Evolutionary conservation across 92 coral and sea anemone species (phyloP).

Genomic region (Phymanthus crucifer): DNA sequence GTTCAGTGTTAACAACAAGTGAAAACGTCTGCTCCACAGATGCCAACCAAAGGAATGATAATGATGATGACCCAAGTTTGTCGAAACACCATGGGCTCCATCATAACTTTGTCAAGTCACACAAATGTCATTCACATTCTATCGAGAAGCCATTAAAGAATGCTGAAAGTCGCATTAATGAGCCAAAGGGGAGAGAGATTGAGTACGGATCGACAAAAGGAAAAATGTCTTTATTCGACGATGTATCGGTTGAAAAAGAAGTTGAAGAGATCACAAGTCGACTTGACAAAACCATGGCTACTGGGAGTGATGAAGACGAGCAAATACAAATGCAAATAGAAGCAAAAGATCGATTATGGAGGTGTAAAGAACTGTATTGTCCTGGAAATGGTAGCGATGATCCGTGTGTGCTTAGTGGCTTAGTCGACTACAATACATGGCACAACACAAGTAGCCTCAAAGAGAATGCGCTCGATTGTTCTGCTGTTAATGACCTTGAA

Average conservation of each 20-base stretch:
- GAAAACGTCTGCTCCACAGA: constrained; percentile 23
- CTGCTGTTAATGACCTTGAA: background rate
- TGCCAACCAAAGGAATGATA: constrained; percentile 17
- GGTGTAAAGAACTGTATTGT: constrained; percentile 10
- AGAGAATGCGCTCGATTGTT: constrained; percentile 8
- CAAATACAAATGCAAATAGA: constrained; percentile 32
- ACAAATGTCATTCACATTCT: constrained; percentile 18
- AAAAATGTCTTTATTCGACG: background rate
- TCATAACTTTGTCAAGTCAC: constrained; percentile 39
- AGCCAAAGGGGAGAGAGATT: background rate
- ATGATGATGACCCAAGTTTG: constrained; percentile 28
- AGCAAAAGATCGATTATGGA: background rate
- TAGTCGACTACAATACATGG: constrained; percentile 11
- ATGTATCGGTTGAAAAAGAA: background rate
- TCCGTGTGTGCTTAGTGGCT: constrained; percentile 12
- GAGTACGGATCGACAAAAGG: background rate
- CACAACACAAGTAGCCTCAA: constrained; percentile 18
- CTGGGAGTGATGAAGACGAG: background rate
- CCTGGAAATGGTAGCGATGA: constrained; percentile 9
- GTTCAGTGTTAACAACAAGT: background rate
- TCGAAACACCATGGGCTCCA: constrained; percentile 26
- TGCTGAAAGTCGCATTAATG: background rate
- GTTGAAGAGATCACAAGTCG: background rate
- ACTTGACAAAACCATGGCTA: background rate
- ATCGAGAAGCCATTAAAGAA: constrained; percentile 35